A percentile compares a stretch with the other conserved stretches of the same genome.
phyloP scores from a whole-genome alignment of 1,140 invertebrate species.

The Ceratina calcarata region DNA sequence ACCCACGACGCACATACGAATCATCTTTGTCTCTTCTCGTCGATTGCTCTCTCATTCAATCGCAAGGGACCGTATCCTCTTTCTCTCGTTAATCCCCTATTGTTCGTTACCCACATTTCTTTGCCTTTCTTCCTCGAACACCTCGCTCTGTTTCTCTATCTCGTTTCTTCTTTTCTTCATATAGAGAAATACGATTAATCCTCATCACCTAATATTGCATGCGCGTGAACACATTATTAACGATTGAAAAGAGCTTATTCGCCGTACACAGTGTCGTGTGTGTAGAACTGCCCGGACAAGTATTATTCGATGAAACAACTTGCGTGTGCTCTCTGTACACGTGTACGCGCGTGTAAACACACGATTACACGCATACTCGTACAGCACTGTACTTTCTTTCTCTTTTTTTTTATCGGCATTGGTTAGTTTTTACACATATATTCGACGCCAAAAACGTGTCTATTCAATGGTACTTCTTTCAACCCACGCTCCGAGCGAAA shows the following conservation, averaged over 20 bases:
- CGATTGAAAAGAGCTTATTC: slow-evolving; percentile 51
- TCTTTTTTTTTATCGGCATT: slow-evolving; percentile 29
- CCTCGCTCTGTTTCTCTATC: neutral
- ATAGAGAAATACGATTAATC: slow-evolving; percentile 60
- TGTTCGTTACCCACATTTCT: slow-evolving; percentile 50
- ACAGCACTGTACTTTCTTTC: neutral
- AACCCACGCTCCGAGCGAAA: slow-evolving; percentile 18
- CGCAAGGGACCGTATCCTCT: slow-evolving; percentile 27
- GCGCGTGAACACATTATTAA: slow-evolving; percentile 68
- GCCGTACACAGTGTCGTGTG: slow-evolving; percentile 5
- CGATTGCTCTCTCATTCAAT: slow-evolving; percentile 38
- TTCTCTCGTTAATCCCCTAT: slow-evolving; percentile 32
- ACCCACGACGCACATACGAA: neutral
- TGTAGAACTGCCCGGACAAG: slow-evolving; percentile 64
- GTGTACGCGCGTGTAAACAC: neutral
- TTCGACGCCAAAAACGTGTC: slow-evolving; percentile 35
- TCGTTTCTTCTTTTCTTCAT: slow-evolving; percentile 14
- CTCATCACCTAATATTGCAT: slow-evolving; percentile 72
- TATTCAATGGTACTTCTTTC: slow-evolving; percentile 23
- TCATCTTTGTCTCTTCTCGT: slow-evolving; percentile 6
- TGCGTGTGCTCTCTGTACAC: too few species aligned
- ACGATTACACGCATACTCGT: neutral
- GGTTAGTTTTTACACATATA: neutral
- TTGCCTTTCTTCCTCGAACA: neutral
- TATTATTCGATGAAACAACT: neutral